Evolutionary conservation across 2,113 vertebrate genomes (phyloP), one percentile per base, ranked within the genome.

Genomic region (Hiodon tergisus): DNA sequence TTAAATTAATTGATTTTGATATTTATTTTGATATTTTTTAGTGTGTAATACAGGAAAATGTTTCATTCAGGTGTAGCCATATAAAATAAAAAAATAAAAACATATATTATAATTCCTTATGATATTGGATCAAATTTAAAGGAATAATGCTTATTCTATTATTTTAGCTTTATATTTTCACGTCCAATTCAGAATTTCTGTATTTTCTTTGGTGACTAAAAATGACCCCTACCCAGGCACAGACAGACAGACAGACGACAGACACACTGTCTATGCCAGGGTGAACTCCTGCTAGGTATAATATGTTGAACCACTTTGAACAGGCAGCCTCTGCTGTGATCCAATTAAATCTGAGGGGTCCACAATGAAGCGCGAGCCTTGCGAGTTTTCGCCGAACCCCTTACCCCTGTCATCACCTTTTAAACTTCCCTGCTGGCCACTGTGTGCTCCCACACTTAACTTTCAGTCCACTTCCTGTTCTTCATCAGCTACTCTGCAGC

Each of bases 341-440:
- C 76, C 79, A 80, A 80, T 80, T 80, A 76, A 78, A 77, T 77
- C 72, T 72, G 65, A 55, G 51, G 79, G 59, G 63, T 66, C 58
- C 65, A 31, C 55, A 48, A 76, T 77, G 68, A 63, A 31, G 73
- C 51, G 46, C 31, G 71, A 71, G 75, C 69, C 68, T 61, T 67
- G 61, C 54, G 54, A 13, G 65, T 74, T 63, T 17, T 6, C 46
- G 17, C 65, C 59, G 48, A n/a, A 17, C 73, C 65, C 31, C 52
- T 17, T 63, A 69, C 67, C 73, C 63, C 60, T 73, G 63, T 78
- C 79, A 69, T 76, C 79, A 80, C 73, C 79, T 78, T 76, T 75
- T 75, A 76, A 80, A 70, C 79, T 60, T 75, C 72, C 53, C 62
- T 53, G 17, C 53, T 69, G 73, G 55, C 71, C 31, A 59, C 59